Base-by-base conservation (phyloP, 53 echinoderm and acorn worm genomes). In the Hippasteria phrygiana region DNA sequence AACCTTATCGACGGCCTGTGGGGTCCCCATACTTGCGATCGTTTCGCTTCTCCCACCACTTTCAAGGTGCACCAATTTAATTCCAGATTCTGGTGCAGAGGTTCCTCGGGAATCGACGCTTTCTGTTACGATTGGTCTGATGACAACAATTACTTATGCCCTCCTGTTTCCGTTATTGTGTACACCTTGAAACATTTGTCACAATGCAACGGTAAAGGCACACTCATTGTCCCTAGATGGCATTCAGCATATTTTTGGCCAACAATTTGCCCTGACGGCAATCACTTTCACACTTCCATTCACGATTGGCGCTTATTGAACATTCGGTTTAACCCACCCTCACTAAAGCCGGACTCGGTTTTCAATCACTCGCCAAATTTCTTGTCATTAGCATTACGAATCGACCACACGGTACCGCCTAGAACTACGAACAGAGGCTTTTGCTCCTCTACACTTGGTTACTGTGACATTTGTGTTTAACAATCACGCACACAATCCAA, bases 1-100 rank as follows among this genome's bases (percentile, higher is more conserved):
- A 34, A 79, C 4, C 31, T 56, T 14, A 79, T 90, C 7, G 55
- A 91, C 39, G 27, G 17, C 33, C 9, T 55, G 32, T 91, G 91
- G 91, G 91, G 91, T 10, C 91, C 87, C 13, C 91, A 91, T 63
- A 77, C 91, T 9, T 46, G 87, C 0, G 91, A 91, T 35, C 56
- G 87, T 42, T 91, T 91, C 26, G 87, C 91, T 11, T 86, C 86
- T 1, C 75, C 86, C 20, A 72, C 71, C 3, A 87, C 73, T 63
- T 50, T 37, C 11, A 83, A 90, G 20, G 37, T 88, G 5, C 13
- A 40, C 41, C 9, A 27, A 2, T 73, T 90, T 48, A 80, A 80
- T 33, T 54, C 76, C 64, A 88, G 88, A 29, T 88, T 88, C 59
- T 88, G 88, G 88, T 88, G 75, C 36, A 88, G 46, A 55, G 88